Percentiles rank a stretch among this genome's conserved stretches.
phyloP scores from a whole-genome alignment of 2,888 invertebrate genomes.

The Mythimna vitellina region DNA sequence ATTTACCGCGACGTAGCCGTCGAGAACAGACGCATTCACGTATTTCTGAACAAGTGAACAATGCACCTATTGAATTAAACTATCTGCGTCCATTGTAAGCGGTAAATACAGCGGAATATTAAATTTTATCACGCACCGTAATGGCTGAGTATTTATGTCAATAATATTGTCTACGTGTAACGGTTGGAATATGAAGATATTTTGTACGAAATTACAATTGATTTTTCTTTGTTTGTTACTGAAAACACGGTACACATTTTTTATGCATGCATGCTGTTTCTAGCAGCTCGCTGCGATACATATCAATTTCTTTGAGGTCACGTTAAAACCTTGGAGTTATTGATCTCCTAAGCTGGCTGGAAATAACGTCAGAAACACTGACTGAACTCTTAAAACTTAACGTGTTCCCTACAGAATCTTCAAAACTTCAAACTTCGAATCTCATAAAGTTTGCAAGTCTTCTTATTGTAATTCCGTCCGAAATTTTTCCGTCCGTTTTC shows the following conservation, averaged over 20 bases:
- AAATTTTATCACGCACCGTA: constrained; percentile 51
- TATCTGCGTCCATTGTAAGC: constrained; percentile 37
- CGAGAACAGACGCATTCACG: constrained; percentile 26
- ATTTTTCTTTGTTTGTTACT: background rate
- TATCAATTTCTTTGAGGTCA: background rate
- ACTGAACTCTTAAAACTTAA: constrained; percentile 12
- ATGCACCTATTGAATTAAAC: constrained; percentile 55
- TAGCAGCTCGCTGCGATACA: background rate
- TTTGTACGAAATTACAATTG: background rate
- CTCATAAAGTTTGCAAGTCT: constrained; percentile 29
- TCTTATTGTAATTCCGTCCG: constrained; percentile 28
- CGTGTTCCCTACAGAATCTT: constrained; percentile 19
- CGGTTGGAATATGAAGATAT: background rate
- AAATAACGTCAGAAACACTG: constrained; percentile 9
- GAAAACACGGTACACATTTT: background rate
- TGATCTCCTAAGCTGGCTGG: constrained; percentile 8
- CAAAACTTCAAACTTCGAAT: constrained; percentile 18
- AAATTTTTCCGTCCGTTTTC: constrained; percentile 34
- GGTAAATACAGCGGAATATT: constrained; percentile 53
- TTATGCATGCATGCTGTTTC: background rate
- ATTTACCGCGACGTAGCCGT: constrained; percentile 22
- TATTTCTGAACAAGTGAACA: constrained; percentile 43
- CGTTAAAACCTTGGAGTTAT: constrained; percentile 18
- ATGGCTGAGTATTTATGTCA: constrained; percentile 53
- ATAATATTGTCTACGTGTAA: constrained; percentile 51